phyloP scores from a whole-genome alignment of 2,113 vertebrate genomes.

The Boulengeromyrus knoepffleri region DNA sequence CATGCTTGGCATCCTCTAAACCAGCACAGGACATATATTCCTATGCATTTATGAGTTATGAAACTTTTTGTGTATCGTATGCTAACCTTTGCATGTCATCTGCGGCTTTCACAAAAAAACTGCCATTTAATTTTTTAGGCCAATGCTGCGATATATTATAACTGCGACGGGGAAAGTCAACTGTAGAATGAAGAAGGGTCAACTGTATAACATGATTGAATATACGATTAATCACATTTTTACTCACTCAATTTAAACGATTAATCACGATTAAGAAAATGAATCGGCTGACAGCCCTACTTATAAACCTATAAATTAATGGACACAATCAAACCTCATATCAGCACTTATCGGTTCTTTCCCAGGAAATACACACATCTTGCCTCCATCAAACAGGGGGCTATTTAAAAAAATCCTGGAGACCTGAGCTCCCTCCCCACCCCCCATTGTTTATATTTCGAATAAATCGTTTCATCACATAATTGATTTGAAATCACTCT shows the following conservation, averaged over 20 bases:
- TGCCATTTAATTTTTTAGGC: not conserved
- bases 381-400: not conserved
- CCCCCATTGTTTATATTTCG: not conserved
- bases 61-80: not conserved
- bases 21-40: not conserved
- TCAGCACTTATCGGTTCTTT: not conserved
- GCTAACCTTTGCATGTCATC: not conserved
- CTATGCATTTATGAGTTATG: not conserved
- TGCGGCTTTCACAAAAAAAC: not conserved
- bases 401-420: not conserved
- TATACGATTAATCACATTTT: not conserved
- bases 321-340: not conserved
- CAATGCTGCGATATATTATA: not conserved
- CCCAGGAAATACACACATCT: not conserved
- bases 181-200: not conserved
- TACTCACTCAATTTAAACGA: not conserved
- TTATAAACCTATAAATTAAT: not conserved
- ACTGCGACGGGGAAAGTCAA: not conserved
- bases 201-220: not conserved
- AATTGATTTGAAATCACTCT: not conserved
- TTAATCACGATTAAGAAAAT: not conserved
- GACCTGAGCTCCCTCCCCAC: not conserved
- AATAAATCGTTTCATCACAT: not conserved
- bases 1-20: not conserved
- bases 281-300: not conserved